These are phyloP conservation scores for Protobothrops flavoviridis DNA, from an alignment of 2,113 vertebrate genomes.

Conservation along the genomic window DNA sequence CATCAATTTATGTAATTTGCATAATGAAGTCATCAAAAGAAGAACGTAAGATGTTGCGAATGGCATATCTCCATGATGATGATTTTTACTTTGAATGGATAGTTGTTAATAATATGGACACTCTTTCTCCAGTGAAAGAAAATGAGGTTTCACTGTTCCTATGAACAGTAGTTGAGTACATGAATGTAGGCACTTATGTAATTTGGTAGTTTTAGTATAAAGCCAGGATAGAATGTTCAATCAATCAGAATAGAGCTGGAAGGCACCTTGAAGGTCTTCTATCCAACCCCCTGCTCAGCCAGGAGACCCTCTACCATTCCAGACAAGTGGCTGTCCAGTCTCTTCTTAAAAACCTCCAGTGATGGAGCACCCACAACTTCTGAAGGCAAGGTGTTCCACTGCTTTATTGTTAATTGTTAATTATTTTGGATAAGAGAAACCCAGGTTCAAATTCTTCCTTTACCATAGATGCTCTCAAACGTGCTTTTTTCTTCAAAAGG, in stretches of 20 bases:
- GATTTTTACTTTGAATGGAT: not conserved
- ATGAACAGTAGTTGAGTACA: not conserved
- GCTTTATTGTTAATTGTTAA: no score
- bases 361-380: no score
- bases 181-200: not conserved
- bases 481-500: no score
- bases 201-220: not conserved
- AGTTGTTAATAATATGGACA: not conserved
- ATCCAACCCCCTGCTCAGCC: no score
- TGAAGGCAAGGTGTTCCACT: no score
- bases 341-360: no score
- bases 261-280: no score
- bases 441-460: not conserved
- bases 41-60: not conserved
- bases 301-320: no score
- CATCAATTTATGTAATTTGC: not conserved
- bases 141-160: no score
- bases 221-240: no score
- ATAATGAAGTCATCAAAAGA: not conserved
- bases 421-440: not conserved
- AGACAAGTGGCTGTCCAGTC: no score
- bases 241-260: no score
- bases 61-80: not conserved
- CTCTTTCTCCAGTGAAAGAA: not conserved
- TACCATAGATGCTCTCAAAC: not conserved